A percentile compares a stretch with the other conserved stretches of the same genome.
These are phyloP conservation scores for Eumacrocentrus americanus DNA, from an alignment of 2,888 invertebrate species.

Conservation along the genomic window DNA sequence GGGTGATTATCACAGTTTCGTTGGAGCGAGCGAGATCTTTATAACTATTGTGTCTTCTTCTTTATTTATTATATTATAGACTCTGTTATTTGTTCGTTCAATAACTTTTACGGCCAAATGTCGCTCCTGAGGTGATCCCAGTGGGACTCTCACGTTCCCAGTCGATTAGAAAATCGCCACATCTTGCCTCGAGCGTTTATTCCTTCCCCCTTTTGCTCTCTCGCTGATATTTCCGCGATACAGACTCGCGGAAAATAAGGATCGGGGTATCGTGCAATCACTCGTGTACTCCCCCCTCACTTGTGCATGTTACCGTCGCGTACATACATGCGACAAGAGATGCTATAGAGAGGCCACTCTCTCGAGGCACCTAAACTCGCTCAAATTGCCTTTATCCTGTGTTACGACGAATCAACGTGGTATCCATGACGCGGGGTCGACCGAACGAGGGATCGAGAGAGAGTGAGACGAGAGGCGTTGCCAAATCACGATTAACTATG, in stretches of 20 bases:
- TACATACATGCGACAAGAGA: slow-evolving; percentile 7
- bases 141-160: slow-evolving; percentile 8
- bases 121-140: background rate
- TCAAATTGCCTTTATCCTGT: slow-evolving; percentile 53
- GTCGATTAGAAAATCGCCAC: slow-evolving; percentile 10
- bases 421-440: slow-evolving; percentile 46
- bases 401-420: slow-evolving; percentile 47
- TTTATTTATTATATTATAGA: background rate
- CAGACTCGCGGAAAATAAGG: background rate
- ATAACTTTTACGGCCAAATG: background rate
- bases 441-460: slow-evolving; percentile 22
- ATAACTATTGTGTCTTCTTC: background rate
- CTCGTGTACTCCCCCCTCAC: background rate
- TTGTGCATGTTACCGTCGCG: slow-evolving; percentile 17
- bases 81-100: background rate
- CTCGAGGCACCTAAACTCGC: slow-evolving; percentile 46
- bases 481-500: slow-evolving; percentile 37
- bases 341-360: slow-evolving; percentile 27
- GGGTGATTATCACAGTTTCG: slow-evolving; percentile 22
- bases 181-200: background rate
- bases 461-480: slow-evolving; percentile 38
- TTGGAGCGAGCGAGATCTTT: slow-evolving; percentile 10
- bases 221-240: background rate
- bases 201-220: background rate
- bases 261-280: slow-evolving; percentile 1